Conservation (phyloP, 2,113 vertebrate species). For the Aythya baeri region DNA sequence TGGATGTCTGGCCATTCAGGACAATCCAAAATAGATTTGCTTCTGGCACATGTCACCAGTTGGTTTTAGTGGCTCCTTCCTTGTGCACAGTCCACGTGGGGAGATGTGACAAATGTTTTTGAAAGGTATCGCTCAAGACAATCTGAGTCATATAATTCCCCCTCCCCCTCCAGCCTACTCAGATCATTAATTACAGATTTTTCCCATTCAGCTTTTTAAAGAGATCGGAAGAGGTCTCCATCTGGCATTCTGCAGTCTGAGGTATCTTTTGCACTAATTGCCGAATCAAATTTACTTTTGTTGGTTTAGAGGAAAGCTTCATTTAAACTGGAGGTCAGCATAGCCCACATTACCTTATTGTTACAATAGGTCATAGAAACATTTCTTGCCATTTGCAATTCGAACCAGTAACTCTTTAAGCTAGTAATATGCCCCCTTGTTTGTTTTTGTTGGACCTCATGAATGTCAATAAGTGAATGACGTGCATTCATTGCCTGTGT, state of each 20-base stretch:
- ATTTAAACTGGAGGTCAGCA: neutral
- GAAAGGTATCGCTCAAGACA: neutral
- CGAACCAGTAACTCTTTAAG: neutral
- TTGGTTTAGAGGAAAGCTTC: neutral
- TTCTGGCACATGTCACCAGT: neutral
- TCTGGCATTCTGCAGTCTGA: neutral
- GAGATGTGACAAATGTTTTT: neutral
- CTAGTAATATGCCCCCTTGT: neutral
- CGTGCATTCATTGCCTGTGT: neutral
- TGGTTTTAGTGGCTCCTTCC: neutral
- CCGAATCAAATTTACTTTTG: neutral
- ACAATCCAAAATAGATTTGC: neutral
- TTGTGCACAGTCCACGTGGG: neutral
- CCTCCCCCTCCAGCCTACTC: neutral
- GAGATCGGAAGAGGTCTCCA: neutral
- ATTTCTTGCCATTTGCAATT: conserved; percentile 26
- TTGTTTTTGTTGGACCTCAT: conserved; percentile 30
- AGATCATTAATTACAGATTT: neutral
- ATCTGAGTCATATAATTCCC: neutral
- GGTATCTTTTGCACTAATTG: neutral
- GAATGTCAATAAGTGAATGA: neutral
- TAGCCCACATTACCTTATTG: neutral
- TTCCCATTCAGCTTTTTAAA: neutral
- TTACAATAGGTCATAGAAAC: neutral
- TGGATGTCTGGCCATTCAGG: neutral